Evolutionary conservation across 1,140 invertebrate genomes (phyloP).

Genomic region (Drosophila sucinea): DNA sequence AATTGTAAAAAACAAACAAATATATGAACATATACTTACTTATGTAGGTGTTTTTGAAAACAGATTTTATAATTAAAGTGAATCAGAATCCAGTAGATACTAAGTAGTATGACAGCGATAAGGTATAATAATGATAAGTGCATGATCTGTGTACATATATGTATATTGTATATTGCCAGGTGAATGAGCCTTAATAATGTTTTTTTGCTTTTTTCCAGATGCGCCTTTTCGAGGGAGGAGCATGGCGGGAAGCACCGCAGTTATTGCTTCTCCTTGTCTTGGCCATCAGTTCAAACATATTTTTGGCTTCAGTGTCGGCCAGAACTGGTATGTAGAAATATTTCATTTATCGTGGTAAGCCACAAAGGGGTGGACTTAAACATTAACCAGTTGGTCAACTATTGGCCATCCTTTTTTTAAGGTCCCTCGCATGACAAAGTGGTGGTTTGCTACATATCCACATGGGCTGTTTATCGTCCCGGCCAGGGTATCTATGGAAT

Average conservation of each 20-base stretch:
- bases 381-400: conserved; percentile 9
- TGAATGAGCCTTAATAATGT: not conserved
- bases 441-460: conserved; percentile 91
- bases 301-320: conserved; percentile 67
- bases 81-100: no score
- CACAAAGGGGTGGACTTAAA: conserved; percentile 43
- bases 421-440: conserved; percentile 86
- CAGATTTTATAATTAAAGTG: no score
- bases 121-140: no score
- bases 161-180: not conserved
- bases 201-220: conserved; percentile 13
- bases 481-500: conserved; percentile 86
- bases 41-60: no score
- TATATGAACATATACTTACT: no score
- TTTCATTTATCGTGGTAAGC: conserved; percentile 1
- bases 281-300: conserved; percentile 41
- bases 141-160: no score
- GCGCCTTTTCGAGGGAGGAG: not conserved
- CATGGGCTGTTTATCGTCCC: conserved; percentile 90
- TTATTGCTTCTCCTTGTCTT: conserved; percentile 44
- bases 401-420: conserved; percentile 43
- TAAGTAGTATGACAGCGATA: no score
- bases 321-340: conserved; percentile 55
- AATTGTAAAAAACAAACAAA: no score
- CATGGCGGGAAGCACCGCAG: conserved; percentile 24